These are phyloP conservation scores for Lasioglossum figueresi DNA, from an alignment of 2,888 invertebrate genomes.

Conservation along the genomic window DNA sequence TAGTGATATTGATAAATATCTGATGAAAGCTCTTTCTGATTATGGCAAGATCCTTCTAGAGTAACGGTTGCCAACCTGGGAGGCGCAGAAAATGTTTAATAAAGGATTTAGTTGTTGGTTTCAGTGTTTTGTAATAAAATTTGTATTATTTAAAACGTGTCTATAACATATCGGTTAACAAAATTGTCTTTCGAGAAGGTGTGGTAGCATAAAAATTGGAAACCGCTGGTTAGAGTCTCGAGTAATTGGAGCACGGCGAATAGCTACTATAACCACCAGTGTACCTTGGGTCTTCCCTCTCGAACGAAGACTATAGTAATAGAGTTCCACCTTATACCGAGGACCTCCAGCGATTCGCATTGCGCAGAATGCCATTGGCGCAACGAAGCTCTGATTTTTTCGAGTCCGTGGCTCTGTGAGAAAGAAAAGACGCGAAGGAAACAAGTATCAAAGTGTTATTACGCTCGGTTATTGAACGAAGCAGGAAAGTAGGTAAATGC, in stretches of 20 bases:
- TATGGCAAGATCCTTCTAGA: not conserved
- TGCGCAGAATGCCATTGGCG: not conserved
- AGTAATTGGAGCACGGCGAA: not conserved
- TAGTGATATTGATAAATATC: not conserved
- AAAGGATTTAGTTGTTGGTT: no score
- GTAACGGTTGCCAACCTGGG: not conserved
- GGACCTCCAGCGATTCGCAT: not conserved
- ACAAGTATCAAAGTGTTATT: slow-evolving; percentile 37
- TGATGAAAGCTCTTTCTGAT: not conserved
- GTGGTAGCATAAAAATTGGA: no score
- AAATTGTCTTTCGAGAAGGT: no score
- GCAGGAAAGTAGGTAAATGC: slow-evolving; percentile 34
- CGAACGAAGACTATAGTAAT: not conserved
- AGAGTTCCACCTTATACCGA: not conserved
- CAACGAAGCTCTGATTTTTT: not conserved
- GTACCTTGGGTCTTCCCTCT: not conserved
- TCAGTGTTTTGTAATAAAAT: no score
- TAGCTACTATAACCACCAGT: not conserved
- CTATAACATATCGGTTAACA: no score
- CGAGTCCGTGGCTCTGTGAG: not conserved
- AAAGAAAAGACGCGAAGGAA: not conserved
- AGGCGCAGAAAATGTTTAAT: no score
- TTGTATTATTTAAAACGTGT: no score
- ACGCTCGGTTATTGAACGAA: slow-evolving; percentile 26
- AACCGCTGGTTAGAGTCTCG: not conserved